Evolutionary conservation across 2,888 invertebrate genomes (phyloP).

Genomic region (Drosophila putrida): DNA sequence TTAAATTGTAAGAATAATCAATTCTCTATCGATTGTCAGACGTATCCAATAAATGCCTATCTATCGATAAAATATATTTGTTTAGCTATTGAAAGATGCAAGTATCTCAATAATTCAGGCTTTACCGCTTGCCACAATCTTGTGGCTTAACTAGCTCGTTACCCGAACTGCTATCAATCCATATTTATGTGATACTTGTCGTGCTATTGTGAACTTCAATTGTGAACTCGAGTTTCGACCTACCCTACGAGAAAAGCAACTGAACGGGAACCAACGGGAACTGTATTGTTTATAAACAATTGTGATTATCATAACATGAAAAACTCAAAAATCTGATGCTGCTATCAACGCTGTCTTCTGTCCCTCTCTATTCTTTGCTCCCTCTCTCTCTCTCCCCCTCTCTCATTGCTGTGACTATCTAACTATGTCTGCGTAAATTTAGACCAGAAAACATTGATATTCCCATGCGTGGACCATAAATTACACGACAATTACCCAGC

Average conservation of each 20-base stretch:
- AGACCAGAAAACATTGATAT: constrained; percentile 72
- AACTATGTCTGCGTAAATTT: constrained; percentile 49
- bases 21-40: background rate
- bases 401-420: constrained; percentile 2
- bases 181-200: constrained; percentile 7
- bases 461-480: constrained; percentile 78
- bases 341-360: constrained; percentile 18
- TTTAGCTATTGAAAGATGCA: background rate
- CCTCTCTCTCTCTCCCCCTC: background rate
- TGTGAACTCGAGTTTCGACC: constrained; percentile 31
- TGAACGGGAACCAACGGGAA: constrained; percentile 17
- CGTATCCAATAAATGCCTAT: background rate
- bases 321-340: constrained; percentile 4
- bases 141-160: constrained; percentile 5
- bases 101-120: constrained; percentile 4
- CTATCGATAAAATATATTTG: background rate
- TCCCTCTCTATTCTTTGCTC: background rate
- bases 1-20: background rate
- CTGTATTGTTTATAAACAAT: constrained; percentile 61
- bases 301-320: constrained; percentile 32
- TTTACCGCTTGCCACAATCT: background rate
- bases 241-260: constrained; percentile 20
- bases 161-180: background rate
- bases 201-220: constrained; percentile 7
- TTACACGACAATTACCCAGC: constrained; percentile 76